phyloP scores from a whole-genome alignment of 2,888 invertebrate genomes.

The Eupsilia transversa region DNA sequence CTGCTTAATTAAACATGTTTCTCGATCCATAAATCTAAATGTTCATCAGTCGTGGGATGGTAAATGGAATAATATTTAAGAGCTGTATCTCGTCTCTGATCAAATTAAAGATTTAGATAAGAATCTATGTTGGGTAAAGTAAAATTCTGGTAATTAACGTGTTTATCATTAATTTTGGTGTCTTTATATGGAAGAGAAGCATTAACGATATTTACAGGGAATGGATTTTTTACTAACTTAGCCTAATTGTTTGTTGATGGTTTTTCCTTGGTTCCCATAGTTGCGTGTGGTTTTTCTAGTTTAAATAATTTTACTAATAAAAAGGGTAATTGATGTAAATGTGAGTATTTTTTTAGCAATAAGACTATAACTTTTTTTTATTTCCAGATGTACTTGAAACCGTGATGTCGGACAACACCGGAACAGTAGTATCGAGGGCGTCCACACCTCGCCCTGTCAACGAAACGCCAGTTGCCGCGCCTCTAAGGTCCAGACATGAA shows the following conservation, averaged over 20 bases:
- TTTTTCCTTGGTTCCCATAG: slow-evolving; percentile 24
- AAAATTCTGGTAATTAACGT: slow-evolving; percentile 57
- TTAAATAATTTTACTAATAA: not conserved
- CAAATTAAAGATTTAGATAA: slow-evolving; percentile 80
- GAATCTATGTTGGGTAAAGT: slow-evolving; percentile 63
- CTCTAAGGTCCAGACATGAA: slow-evolving; percentile 90
- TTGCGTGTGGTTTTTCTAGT: not conserved
- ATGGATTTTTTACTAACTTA: slow-evolving; percentile 14
- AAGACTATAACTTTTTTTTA: slow-evolving; percentile 57
- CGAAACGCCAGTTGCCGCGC: slow-evolving; percentile 85
- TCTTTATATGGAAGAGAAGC: slow-evolving; percentile 25
- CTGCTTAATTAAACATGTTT: slow-evolving; percentile 87
- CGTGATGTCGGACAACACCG: slow-evolving; percentile 89
- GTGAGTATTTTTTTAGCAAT: not conserved
- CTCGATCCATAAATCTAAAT: slow-evolving; percentile 88
- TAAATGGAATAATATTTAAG: slow-evolving; percentile 63
- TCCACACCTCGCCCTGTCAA: slow-evolving; percentile 88
- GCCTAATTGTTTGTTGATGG: slow-evolving; percentile 6
- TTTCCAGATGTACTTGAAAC: slow-evolving; percentile 82
- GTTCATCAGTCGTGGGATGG: slow-evolving; percentile 74
- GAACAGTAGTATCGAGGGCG: slow-evolving; percentile 86
- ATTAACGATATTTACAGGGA: slow-evolving; percentile 23
- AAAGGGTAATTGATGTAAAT: not conserved
- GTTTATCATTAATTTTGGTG: slow-evolving; percentile 44
- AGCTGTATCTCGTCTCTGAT: slow-evolving; percentile 69